Evolutionary conservation across 2,113 vertebrate species (phyloP), one percentile per base, ranked within the genome.

Genomic region (Oryzias woworae): DNA sequence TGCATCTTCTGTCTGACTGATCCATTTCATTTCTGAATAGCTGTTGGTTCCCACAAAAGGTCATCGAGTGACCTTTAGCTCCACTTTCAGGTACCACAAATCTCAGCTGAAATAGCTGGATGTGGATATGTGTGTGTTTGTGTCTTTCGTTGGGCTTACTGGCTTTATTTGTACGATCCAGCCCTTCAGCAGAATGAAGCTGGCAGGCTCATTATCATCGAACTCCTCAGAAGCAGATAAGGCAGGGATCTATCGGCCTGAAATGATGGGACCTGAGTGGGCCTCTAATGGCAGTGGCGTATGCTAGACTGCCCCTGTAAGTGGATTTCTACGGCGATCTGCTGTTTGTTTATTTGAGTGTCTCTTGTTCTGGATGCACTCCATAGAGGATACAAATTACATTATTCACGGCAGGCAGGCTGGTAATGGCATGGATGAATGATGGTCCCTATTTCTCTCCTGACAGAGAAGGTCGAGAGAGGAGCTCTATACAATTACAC

Each of bases 301-400:
- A 80, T 66, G 79, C 75, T 76, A 78, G 71, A 60, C 77, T 68
- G 69, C 70, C 83, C 80, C 81, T 80, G 67, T 88, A 91, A 92
- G 85, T 90, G 86, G 80, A 88, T 89, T 88, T 89, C 81, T 77
- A 81, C 88, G 77, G 85, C 65, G 78, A 89, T 87, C 72, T 80
- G 78, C 82, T 86, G 86, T 90, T 89, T 89, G 88, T 91, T 90
- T 91, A 91, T 87, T 87, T 77, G 81, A 90, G 85, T 84, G 81
- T 82, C 85, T 85, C 88, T 90, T 91, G 89, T 90, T 88, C 84
- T 90, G 87, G 89, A 91, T 90, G 85, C 84, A 85, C 89, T 91
- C 90, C 90, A 90, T 86, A 86, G 89, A 90, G 88, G 85, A 91
- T 91, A 91, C 91, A 91, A 90, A 92, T 91, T 92, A 85, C 86